These are phyloP conservation scores for Stomatorhinus ivindoensis DNA, from an alignment of 2,113 vertebrate species.

Conservation along the genomic window DNA sequence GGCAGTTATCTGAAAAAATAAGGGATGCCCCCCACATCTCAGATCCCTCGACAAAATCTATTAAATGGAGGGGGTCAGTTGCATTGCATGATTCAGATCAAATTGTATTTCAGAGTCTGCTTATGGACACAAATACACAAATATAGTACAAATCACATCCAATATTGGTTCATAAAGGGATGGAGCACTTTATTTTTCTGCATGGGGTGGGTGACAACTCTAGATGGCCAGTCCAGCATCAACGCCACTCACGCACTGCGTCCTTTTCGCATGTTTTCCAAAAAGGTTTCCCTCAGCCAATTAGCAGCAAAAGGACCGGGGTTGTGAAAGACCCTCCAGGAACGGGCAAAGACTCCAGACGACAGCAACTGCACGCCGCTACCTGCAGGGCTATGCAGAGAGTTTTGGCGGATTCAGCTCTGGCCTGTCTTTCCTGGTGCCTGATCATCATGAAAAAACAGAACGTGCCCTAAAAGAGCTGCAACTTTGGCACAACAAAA, in stretches of 20 bases:
- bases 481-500: background rate
- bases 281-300: background rate
- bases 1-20: background rate
- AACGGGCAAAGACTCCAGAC: background rate
- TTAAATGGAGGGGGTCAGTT: background rate
- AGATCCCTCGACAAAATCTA: background rate
- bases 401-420: background rate
- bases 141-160: background rate
- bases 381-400: background rate
- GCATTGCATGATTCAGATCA: background rate
- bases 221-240: background rate
- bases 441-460: slow-evolving; percentile 3
- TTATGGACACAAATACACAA: background rate
- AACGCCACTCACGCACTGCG: background rate
- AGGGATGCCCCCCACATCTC: background rate
- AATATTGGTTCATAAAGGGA: background rate
- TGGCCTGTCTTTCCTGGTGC: background rate
- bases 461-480: background rate
- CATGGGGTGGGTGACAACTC: background rate
- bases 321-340: background rate
- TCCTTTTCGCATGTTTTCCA: background rate
- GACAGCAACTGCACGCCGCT: background rate
- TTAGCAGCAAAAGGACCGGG: background rate
- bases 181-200: background rate
- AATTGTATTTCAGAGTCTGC: background rate